These are phyloP conservation scores for Anthonomus grandis DNA, from an alignment of 1,140 invertebrate species.

Conservation along the genomic window DNA sequence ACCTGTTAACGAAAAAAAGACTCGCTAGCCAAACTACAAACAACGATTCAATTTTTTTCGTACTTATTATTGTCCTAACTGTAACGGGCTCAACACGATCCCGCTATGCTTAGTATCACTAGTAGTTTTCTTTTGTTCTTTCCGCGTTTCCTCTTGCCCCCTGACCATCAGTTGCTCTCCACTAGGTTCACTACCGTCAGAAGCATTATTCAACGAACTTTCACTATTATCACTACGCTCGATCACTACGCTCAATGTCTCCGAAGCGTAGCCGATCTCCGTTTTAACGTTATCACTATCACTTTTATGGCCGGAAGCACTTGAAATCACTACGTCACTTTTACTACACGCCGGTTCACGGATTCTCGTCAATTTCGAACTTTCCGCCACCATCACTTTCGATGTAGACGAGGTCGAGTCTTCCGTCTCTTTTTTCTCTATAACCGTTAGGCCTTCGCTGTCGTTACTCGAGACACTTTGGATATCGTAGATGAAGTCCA, in stretches of 20 bases:
- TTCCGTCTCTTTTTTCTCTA: slow-evolving; percentile 23
- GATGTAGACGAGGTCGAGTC: slow-evolving; percentile 13
- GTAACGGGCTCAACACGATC: slow-evolving; percentile 51
- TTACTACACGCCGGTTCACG: slow-evolving; percentile 40
- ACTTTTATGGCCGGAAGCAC: neutral
- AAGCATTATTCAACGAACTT: slow-evolving; percentile 1
- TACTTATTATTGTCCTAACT: slow-evolving; percentile 47
- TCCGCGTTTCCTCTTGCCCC: slow-evolving; percentile 22
- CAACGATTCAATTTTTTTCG: too few relatives aligned
- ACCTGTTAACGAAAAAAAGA: too few relatives aligned
- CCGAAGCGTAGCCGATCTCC: slow-evolving; percentile 9
- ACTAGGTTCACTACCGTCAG: slow-evolving; percentile 10
- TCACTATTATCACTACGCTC: slow-evolving; percentile 39
- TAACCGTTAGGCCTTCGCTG: slow-evolving; percentile 34
- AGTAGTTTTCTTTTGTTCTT: slow-evolving; percentile 16
- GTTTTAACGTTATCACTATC: slow-evolving; percentile 4
- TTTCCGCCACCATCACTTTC: slow-evolving; percentile 36
- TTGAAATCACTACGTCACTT: slow-evolving; percentile 6
- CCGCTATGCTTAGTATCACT: slow-evolving; percentile 46
- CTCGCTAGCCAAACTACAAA: too few relatives aligned
- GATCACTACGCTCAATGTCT: slow-evolving; percentile 43
- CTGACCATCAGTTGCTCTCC: slow-evolving; percentile 8
- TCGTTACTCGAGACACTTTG: slow-evolving; percentile 49
- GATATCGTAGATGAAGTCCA: slow-evolving; percentile 47
- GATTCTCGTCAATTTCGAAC: slow-evolving; percentile 42